Conservation (phyloP, 2,113 vertebrate genomes). For the Chaetodon auriga region DNA sequence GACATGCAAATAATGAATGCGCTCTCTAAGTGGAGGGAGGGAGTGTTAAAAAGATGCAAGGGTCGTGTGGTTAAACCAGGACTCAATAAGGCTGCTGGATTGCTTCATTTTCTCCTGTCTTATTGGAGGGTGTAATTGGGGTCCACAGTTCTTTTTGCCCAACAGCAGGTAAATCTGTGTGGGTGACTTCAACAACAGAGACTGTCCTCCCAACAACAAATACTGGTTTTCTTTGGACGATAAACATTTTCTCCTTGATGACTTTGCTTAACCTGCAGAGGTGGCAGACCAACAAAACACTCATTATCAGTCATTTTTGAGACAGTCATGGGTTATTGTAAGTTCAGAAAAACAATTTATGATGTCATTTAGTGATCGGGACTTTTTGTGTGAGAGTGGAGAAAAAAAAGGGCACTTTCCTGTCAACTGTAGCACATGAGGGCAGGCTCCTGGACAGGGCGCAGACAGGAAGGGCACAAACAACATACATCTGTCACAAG, state of each 20-base stretch:
- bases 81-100: too few relatives aligned
- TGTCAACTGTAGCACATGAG: constrained; percentile 32
- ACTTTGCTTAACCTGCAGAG: not conserved
- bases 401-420: not conserved
- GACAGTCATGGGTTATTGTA: not conserved
- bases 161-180: not conserved
- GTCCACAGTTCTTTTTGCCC: not conserved
- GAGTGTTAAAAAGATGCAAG: not conserved
- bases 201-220: not conserved
- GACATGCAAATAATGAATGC: not conserved
- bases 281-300: not conserved
- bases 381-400: constrained; percentile 4
- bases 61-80: too few relatives aligned
- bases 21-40: not conserved
- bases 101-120: too few relatives aligned
- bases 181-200: too few relatives aligned
- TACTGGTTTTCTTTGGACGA: not conserved
- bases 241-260: not conserved
- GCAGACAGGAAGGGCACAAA: constrained; percentile 21
- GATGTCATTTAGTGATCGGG: not conserved
- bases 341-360: not conserved
- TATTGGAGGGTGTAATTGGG: not conserved
- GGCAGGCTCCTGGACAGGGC: constrained; percentile 20
- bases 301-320: not conserved
- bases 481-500: constrained; percentile 51